phyloP scores from a whole-genome alignment of 2,888 invertebrate genomes.

The Drosophila anceps region DNA sequence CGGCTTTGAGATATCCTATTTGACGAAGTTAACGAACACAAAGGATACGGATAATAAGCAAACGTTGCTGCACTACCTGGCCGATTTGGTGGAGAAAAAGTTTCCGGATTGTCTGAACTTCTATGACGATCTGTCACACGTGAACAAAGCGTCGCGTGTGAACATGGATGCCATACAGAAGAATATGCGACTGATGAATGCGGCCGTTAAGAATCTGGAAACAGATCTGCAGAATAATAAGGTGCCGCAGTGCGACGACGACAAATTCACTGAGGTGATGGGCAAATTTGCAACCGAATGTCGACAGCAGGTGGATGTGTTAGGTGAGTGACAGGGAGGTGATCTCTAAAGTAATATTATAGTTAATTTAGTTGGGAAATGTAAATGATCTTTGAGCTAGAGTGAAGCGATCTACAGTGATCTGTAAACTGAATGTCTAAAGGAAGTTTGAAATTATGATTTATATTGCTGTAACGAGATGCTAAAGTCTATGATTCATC shows the following conservation, averaged over 20 bases:
- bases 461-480: too few species aligned
- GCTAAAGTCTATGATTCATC: too few species aligned
- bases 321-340: constrained; percentile 87
- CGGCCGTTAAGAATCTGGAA: constrained; percentile 94
- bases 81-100: constrained; percentile 94
- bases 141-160: constrained; percentile 95
- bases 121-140: constrained; percentile 94
- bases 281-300: constrained; percentile 94
- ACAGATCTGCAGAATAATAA: constrained; percentile 95
- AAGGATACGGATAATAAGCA: constrained; percentile 97
- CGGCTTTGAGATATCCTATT: constrained; percentile 98
- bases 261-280: constrained; percentile 95
- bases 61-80: constrained; percentile 96
- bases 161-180: constrained; percentile 93
- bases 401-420: neutral
- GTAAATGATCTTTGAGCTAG: neutral
- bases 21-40: constrained; percentile 96
- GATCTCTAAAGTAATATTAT: neutral
- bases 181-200: constrained; percentile 93
- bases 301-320: constrained; percentile 93
- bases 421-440: neutral
- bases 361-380: neutral
- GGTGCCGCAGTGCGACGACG: constrained; percentile 92
- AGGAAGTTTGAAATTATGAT: too few species aligned
- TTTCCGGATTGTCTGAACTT: constrained; percentile 94